Conservation (phyloP, 2,113 vertebrate genomes). For the Corydoras sp. region DNA sequence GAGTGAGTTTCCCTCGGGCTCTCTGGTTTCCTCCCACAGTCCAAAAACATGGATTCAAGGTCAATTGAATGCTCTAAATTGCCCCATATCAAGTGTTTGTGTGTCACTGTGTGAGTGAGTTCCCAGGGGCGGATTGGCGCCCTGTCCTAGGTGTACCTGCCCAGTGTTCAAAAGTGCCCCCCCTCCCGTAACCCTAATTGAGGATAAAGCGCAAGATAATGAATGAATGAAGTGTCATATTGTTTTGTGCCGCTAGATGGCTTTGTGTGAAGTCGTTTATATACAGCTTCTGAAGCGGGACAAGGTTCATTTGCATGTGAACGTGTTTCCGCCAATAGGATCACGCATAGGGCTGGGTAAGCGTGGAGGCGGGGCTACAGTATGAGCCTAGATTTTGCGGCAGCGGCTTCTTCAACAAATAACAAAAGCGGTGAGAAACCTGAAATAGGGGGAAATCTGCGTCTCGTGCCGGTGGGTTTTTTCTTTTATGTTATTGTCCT, state of each 20-base stretch:
- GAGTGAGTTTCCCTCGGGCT: too few species aligned
- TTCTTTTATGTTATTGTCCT: slow-evolving; percentile 19
- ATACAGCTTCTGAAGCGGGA: slow-evolving; percentile 58
- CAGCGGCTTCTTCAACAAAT: slow-evolving; percentile 60
- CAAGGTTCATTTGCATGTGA: slow-evolving; percentile 64
- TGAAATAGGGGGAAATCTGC: slow-evolving; percentile 34
- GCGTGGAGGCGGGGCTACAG: slow-evolving; percentile 61
- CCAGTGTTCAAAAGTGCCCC: too few species aligned
- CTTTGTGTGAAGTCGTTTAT: slow-evolving; percentile 31
- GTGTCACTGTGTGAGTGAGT: too few species aligned
- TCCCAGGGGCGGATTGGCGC: too few species aligned
- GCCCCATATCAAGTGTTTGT: too few species aligned
- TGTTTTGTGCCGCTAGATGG: slow-evolving; percentile 22
- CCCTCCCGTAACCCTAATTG: too few species aligned
- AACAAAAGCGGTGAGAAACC: slow-evolving; percentile 59
- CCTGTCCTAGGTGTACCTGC: too few species aligned
- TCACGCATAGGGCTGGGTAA: slow-evolving; percentile 54
- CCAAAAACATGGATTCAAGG: too few species aligned
- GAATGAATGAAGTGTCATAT: not conserved
- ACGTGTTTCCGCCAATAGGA: slow-evolving; percentile 61
- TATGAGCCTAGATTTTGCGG: slow-evolving; percentile 55
- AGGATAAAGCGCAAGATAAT: too few species aligned
- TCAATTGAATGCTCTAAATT: too few species aligned
- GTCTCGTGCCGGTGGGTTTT: slow-evolving; percentile 10
- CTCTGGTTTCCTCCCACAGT: too few species aligned